These are phyloP conservation scores for Eupithecia pulchellata DNA, from an alignment of 2,888 invertebrate genomes.

Conservation along the genomic window DNA sequence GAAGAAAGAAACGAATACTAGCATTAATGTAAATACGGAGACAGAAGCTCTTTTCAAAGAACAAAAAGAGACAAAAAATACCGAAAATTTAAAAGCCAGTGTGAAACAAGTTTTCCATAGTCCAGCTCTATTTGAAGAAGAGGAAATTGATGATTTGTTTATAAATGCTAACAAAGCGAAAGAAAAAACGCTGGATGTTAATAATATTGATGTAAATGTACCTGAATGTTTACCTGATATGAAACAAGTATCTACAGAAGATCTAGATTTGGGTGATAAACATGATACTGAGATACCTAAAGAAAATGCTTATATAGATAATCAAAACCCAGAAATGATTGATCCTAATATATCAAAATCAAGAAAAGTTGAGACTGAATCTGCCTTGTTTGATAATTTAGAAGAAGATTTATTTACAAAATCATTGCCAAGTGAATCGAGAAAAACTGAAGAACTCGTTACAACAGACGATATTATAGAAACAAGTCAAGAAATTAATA, in stretches of 20 bases:
- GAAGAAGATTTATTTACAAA: constrained; percentile 26
- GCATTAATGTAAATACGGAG: constrained; percentile 5
- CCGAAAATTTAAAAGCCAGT: constrained; percentile 24
- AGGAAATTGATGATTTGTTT: constrained; percentile 58
- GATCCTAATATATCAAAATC: constrained; percentile 1
- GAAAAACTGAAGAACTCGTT: constrained; percentile 8
- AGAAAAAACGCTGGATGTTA: not conserved
- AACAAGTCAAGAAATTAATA: constrained; percentile 28
- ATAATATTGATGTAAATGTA: constrained; percentile 6
- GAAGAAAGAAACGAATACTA: constrained; percentile 20
- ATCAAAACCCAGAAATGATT: constrained; percentile 8
- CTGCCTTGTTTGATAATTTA: constrained; percentile 7
- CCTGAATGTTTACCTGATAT: constrained; percentile 16
- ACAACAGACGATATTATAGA: constrained; percentile 24
- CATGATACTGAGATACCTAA: not conserved
- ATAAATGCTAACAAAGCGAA: constrained; percentile 39
- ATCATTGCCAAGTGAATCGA: not conserved
- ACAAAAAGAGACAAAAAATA: constrained; percentile 9
- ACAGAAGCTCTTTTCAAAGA: constrained; percentile 17
- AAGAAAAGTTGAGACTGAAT: constrained; percentile 12
- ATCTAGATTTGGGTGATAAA: not conserved
- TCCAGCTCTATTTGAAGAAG: constrained; percentile 65
- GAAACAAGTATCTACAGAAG: constrained; percentile 9
- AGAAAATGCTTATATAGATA: constrained; percentile 9
- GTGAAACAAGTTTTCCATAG: constrained; percentile 45